Evolutionary conservation across 2,113 vertebrate genomes (phyloP), one percentile per base, ranked within the genome.

Genomic region (Oryzias celebensis): DNA sequence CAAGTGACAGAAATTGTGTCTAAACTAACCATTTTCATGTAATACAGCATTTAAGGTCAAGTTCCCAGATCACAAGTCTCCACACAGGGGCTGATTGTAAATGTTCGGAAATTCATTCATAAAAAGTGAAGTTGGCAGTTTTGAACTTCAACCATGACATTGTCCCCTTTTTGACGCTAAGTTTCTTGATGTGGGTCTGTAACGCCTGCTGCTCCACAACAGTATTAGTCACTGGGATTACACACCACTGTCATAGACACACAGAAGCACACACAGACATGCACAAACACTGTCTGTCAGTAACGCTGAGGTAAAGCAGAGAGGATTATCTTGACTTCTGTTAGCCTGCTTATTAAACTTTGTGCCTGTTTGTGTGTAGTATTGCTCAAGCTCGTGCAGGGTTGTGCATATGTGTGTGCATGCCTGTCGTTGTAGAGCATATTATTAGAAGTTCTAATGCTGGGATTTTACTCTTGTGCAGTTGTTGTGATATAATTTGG

Each of bases 151-250:
- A 62, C 41, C 43, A 1, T 28, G 51, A 68, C 62, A 47, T 68
- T 43, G 55, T 52, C 52, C 47, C 7, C n/a, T 18, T 20, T 4
- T 5, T 70, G 58, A 59, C 31, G 0, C 58, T 58, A 63, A 36
- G 56, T 73, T 58, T 77, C 71, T 59, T 78, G 64, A 80, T 80
- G 75, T 75, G 68, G 56, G 61, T 56, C 14, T 65, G 45, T 62
- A 57, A 77, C 66, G 70, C 70, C 64, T 68, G 62, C 69, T 62
- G 68, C 64, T 65, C 74, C 59, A 75, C 68, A 59, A 73, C 59
- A 63, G 81, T 46, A 50, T 89, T 76, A 81, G 77, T 80, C 73
- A 77, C 48, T 71, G 24, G 65, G 77, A 85, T 87, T 83, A 82
- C 68, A 70, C 82, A 77, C 54, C 49, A 60, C 67, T 41, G 18